phyloP scores from a whole-genome alignment of 2,113 vertebrate genomes.

The Gobiocypris rarus region DNA sequence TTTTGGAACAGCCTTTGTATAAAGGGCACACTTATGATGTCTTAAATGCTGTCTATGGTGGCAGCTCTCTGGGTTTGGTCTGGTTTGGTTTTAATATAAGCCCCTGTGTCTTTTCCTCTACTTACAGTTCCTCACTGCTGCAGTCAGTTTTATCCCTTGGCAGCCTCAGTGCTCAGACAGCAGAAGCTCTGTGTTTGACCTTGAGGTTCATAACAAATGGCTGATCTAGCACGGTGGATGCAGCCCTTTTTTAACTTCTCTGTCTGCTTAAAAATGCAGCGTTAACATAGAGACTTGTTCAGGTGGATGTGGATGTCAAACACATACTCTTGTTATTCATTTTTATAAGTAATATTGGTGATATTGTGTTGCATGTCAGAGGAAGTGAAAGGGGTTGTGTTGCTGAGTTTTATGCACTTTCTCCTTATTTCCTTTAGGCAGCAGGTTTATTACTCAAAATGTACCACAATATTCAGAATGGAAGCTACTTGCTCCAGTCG shows the following conservation, averaged over 20 bases:
- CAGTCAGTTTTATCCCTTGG: not conserved
- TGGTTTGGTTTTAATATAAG: not conserved
- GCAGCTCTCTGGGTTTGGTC: not conserved
- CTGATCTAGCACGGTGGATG: conserved; percentile 51
- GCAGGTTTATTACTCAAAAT: conserved; percentile 55
- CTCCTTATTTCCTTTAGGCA: conserved; percentile 47
- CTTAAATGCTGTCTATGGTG: not conserved
- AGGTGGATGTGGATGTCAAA: conserved; percentile 11
- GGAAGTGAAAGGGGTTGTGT: conserved; percentile 32
- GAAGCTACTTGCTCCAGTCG: not conserved
- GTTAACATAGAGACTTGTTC: conserved; percentile 36
- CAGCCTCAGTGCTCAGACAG: conserved; percentile 1
- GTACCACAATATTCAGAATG: not conserved
- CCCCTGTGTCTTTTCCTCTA: not conserved
- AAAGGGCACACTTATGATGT: not conserved
- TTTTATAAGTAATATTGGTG: conserved; percentile 65
- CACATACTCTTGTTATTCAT: conserved; percentile 40
- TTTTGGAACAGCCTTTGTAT: no score
- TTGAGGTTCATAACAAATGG: conserved; percentile 62
- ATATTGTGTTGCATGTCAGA: conserved; percentile 55
- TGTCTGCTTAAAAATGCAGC: conserved; percentile 55
- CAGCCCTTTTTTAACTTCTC: conserved; percentile 51
- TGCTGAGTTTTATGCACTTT: conserved; percentile 52
- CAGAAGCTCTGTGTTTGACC: conserved; percentile 35
- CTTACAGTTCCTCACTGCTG: not conserved